Conservation (phyloP, 2,888 invertebrate species). For the Chloroclystis v-ata region DNA sequence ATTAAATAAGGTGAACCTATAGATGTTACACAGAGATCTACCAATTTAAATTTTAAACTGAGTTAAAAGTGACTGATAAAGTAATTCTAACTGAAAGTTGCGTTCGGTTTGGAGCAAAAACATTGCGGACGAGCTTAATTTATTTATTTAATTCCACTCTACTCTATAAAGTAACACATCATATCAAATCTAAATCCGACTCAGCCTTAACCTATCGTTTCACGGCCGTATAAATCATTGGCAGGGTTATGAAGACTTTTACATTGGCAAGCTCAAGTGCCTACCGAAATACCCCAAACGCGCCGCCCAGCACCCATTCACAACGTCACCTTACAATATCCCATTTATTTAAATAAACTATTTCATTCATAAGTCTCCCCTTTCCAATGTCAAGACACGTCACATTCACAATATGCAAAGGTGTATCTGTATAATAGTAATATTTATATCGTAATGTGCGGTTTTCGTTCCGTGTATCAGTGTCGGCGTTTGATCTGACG, state of each 20-base stretch:
- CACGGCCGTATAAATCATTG: constrained; percentile 62
- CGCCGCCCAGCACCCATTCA: constrained; percentile 68
- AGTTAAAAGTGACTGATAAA: too few relatives aligned
- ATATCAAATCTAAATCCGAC: constrained; percentile 12
- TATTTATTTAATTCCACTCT: background rate
- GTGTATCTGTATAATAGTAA: constrained; percentile 52
- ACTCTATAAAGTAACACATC: background rate
- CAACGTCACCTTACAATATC: constrained; percentile 57
- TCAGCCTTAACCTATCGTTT: constrained; percentile 48
- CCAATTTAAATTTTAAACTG: too few relatives aligned
- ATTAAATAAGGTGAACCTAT: too few relatives aligned
- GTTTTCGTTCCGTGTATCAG: constrained; percentile 13
- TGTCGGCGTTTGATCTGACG: constrained; percentile 14
- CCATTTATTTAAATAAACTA: constrained; percentile 34
- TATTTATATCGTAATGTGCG: constrained; percentile 13
- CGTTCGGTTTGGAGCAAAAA: too few relatives aligned
- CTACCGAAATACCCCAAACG: constrained; percentile 66
- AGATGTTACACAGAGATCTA: too few relatives aligned
- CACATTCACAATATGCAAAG: constrained; percentile 42
- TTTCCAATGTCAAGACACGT: constrained; percentile 18
- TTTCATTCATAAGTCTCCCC: constrained; percentile 44
- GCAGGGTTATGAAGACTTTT: constrained; percentile 66
- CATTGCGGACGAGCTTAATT: too few relatives aligned
- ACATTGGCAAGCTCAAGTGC: constrained; percentile 70
- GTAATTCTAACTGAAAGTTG: too few relatives aligned